Percentiles rank a stretch among this genome's conserved stretches.
Evolutionary conservation across 53 echinoderm and acorn worm species (phyloP).

Genomic region (Arbacia lixula): DNA sequence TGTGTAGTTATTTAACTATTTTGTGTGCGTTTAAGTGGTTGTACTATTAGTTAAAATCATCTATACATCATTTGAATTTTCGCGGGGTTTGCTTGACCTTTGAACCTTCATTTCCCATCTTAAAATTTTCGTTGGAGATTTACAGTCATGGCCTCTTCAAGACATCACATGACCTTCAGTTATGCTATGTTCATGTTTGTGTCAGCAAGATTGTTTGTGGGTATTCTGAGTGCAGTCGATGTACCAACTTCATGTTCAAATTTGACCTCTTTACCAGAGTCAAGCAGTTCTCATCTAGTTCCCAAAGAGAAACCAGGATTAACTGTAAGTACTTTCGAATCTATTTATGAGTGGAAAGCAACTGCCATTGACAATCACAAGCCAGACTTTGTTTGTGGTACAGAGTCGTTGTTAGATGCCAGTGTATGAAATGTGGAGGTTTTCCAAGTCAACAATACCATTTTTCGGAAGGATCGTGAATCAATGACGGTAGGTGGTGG

Average conservation of each 20-base stretch:
- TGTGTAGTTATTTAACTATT: too few species aligned
- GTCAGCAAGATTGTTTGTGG: not conserved
- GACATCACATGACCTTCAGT: not conserved
- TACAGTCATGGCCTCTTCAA: constrained; percentile 24
- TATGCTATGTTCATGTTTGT: too few species aligned
- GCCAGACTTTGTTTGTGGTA: constrained; percentile 41
- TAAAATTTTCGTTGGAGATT: too few species aligned
- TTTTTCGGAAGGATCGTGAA: not conserved
- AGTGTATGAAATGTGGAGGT: constrained; percentile 29
- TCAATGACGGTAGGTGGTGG: not conserved
- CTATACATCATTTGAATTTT: too few species aligned
- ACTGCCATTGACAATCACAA: not conserved
- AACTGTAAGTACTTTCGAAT: constrained; percentile 34
- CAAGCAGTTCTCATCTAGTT: not conserved
- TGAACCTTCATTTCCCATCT: too few species aligned
- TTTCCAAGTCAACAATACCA: constrained; percentile 20
- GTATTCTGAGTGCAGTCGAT: not conserved
- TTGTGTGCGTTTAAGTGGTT: too few species aligned
- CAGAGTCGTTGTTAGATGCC: constrained; percentile 21
- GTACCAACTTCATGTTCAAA: not conserved
- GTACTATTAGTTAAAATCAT: too few species aligned
- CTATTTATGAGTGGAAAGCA: not conserved
- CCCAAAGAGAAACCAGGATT: not conserved
- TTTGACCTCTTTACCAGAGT: not conserved
- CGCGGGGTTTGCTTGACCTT: constrained; percentile 10